These are phyloP conservation scores for Noctua janthe DNA, from an alignment of 2,888 invertebrate species.

Conservation along the genomic window DNA sequence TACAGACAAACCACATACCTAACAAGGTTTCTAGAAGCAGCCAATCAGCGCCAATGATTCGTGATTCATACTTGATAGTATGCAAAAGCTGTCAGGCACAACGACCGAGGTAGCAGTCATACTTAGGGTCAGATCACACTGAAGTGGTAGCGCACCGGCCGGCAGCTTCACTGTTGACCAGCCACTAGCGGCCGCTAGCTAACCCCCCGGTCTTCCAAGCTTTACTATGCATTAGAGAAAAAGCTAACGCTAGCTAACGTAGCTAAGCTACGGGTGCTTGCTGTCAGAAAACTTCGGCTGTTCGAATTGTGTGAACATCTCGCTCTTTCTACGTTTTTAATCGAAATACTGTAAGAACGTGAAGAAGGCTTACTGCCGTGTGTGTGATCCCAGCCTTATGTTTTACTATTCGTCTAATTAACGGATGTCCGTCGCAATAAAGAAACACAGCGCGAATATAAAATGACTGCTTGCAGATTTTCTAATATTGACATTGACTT, in stretches of 20 bases:
- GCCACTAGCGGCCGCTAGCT: background rate
- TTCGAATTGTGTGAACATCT: background rate
- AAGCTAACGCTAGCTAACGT: background rate
- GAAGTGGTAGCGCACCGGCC: background rate
- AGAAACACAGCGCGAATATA: constrained; percentile 44
- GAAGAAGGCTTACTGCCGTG: background rate
- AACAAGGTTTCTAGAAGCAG: constrained; percentile 41
- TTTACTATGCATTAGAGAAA: background rate
- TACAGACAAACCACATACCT: constrained; percentile 43
- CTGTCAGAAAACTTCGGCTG: background rate
- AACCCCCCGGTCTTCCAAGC: background rate
- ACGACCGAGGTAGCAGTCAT: constrained; percentile 35
- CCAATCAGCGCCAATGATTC: constrained; percentile 48
- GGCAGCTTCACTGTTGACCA: background rate
- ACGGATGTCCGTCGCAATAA: constrained; percentile 62
- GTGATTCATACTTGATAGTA: constrained; percentile 59
- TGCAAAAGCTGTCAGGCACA: constrained; percentile 57
- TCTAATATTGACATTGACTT: constrained; percentile 18
- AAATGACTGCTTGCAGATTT: constrained; percentile 34
- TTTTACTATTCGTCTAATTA: constrained; percentile 49
- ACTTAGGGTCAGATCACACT: background rate
- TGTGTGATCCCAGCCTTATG: constrained; percentile 2
- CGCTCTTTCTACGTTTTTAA: background rate
- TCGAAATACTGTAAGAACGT: background rate
- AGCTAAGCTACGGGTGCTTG: background rate